Conservation (phyloP, 1,140 invertebrate species). For the Brachionus plicatilis region DNA sequence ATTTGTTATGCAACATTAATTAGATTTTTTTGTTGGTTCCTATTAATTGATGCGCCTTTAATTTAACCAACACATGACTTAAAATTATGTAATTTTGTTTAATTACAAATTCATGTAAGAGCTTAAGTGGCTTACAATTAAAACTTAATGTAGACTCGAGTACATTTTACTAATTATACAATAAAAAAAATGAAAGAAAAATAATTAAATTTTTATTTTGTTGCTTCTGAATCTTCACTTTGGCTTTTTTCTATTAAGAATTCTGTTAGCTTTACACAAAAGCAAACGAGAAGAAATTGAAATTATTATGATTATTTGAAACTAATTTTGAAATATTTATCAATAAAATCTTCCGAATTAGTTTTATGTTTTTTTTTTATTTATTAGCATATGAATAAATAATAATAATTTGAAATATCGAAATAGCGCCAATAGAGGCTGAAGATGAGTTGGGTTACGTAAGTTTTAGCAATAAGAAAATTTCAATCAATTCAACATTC, state of each 20-base stretch:
- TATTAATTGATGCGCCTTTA: background rate
- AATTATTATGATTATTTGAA: constrained; percentile 30
- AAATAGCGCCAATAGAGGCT: constrained; percentile 1
- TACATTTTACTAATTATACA: background rate
- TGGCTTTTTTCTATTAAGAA: background rate
- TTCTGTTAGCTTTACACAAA: constrained; percentile 2
- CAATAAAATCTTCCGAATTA: constrained; percentile 7
- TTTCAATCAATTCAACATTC: background rate
- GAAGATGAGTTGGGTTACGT: background rate
- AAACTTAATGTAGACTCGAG: background rate
- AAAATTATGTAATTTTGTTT: background rate
- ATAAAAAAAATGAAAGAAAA: background rate
- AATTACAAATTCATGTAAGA: background rate
- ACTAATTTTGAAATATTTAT: constrained; percentile 31
- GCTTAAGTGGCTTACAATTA: background rate
- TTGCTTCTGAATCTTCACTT: background rate
- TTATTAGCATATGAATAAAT: constrained; percentile 31
- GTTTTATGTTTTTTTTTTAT: background rate
- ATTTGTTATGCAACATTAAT: too few species aligned
- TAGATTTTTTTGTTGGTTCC: too few species aligned
- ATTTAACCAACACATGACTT: background rate
- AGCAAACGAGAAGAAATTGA: constrained; percentile 14
- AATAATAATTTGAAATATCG: constrained; percentile 16
- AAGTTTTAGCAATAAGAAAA: background rate
- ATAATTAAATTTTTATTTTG: background rate